Evolutionary conservation across 2,113 vertebrate species (phyloP), one percentile per base, ranked within the genome.

Genomic region (Maccullochella peelii): DNA sequence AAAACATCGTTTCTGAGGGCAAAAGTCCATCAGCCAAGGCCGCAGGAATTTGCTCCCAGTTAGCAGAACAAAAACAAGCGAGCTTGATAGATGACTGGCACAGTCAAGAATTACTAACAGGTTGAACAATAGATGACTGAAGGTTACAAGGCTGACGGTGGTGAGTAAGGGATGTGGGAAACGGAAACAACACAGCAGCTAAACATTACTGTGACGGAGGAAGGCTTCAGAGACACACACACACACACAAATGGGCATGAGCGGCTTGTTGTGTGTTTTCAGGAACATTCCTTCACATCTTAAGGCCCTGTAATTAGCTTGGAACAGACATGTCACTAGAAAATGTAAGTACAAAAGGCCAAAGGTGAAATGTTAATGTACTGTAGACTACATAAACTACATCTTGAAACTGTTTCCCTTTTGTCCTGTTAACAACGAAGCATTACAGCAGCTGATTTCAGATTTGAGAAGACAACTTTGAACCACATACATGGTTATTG

Each of bases 101-200:
- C 52, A 30, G 86, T 93, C 77, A 86, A 65, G 72, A 93, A 87
- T 80, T 71, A 77, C 47, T 21, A 82, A 81, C 66, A 89, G 61
- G 86, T 84, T 72, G 55, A 93, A 93, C 92, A 94, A 92, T 93
- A 25, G 84, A 84, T 85, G 86, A 91, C 89, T 80, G 62, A 80
- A 75, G 50, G 66, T 75, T 87, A 59, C 15, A 82, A 73, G 72
- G 80, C 40, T n/a, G 57, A 73, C 18, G 47, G 54, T 11, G n/a
- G 73, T 71, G 77, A 86, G 58, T 79, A 77, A 86, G 38, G 66
- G 65, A 79, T 72, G 77, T 81, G 85, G 89, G 84, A 85, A 91
- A 87, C 49, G 73, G 91, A 93, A 91, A 86, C 63, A 87, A 76
- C 14, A 52, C 42, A 62, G 73, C 62, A 69, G 10, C 52, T 79